Evolutionary conservation across 2,113 vertebrate species (phyloP).

Genomic region (Oxygymnocypris stewartii): DNA sequence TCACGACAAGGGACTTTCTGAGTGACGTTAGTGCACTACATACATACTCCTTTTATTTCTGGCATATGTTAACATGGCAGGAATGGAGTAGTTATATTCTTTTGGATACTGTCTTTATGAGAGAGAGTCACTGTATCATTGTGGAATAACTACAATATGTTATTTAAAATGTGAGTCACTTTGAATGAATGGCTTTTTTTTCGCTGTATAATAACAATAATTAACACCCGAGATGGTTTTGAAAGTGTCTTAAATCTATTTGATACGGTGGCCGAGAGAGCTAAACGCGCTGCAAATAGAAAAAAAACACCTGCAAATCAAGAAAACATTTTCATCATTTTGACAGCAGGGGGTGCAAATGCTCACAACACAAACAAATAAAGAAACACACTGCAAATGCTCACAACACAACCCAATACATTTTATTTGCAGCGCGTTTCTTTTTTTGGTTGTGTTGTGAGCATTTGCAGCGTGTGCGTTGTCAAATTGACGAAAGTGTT

Average conservation of each 20-base stretch:
- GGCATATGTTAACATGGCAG: not conserved
- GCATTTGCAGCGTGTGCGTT: too few relatives aligned
- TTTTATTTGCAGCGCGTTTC: too few relatives aligned
- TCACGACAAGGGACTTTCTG: too few relatives aligned
- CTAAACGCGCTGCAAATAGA: too few relatives aligned
- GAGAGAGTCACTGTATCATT: not conserved
- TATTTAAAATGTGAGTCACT: not conserved
- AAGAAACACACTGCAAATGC: too few relatives aligned
- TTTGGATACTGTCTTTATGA: not conserved
- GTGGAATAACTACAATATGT: not conserved
- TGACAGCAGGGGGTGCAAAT: too few relatives aligned
- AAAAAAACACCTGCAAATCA: too few relatives aligned
- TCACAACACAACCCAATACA: too few relatives aligned
- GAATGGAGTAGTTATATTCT: not conserved
- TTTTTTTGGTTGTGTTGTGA: too few relatives aligned
- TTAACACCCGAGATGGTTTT: not conserved
- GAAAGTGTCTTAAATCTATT: not conserved
- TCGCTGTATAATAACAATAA: not conserved
- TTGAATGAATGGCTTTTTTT: not conserved
- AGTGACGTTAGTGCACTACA: not conserved
- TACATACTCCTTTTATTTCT: not conserved
- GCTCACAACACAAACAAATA: too few relatives aligned
- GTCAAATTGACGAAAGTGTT: too few relatives aligned
- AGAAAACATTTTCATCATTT: too few relatives aligned
- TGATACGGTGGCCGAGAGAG: not conserved